phyloP scores from a whole-genome alignment of 2,113 vertebrate genomes.

The Prionailurus bengalensis region DNA sequence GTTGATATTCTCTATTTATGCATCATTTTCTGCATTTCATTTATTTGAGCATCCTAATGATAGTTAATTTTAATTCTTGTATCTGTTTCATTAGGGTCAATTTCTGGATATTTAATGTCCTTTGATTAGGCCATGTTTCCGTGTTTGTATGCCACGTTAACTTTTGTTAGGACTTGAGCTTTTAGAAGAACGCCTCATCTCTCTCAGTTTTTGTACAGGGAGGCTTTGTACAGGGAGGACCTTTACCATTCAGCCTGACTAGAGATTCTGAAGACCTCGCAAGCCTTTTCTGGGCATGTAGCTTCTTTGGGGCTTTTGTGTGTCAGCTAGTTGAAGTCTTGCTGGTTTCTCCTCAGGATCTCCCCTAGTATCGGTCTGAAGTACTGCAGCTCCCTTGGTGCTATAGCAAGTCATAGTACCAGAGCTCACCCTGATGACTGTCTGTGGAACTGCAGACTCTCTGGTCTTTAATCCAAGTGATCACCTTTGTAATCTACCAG shows the following conservation, averaged over 20 bases:
- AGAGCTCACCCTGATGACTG: background rate
- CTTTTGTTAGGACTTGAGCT: background rate
- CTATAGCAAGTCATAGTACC: background rate
- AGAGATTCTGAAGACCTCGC: background rate
- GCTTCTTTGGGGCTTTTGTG: background rate
- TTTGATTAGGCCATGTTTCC: too few relatives aligned
- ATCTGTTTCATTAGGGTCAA: too few relatives aligned
- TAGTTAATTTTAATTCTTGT: too few relatives aligned
- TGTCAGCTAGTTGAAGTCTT: background rate
- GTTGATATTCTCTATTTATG: too few relatives aligned
- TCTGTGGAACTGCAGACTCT: background rate
- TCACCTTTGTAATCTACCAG: background rate
- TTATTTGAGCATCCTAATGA: too few relatives aligned
- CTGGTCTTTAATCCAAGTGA: background rate
- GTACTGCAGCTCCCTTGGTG: background rate
- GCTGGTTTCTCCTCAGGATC: background rate
- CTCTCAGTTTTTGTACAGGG: background rate
- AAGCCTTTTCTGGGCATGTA: background rate
- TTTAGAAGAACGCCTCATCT: background rate
- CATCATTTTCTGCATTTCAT: too few relatives aligned
- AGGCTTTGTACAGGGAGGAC: background rate
- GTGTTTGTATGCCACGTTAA: too few relatives aligned
- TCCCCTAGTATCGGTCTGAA: background rate
- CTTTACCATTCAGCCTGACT: background rate
- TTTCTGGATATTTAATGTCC: too few relatives aligned